phyloP scores from a whole-genome alignment of 1,140 invertebrate species.

The Drosophila aff. region DNA sequence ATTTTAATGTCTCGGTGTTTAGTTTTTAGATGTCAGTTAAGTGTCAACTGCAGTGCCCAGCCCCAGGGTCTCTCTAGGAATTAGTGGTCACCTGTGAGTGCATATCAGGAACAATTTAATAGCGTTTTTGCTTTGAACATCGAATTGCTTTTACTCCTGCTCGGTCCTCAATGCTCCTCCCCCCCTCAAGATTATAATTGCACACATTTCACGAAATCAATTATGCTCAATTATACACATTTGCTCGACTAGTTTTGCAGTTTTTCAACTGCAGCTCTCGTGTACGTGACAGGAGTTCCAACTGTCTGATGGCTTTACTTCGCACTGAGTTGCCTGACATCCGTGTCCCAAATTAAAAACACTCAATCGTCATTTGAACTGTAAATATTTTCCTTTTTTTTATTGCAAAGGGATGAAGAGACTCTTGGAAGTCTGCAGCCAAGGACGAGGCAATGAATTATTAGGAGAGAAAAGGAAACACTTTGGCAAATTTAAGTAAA shows the following conservation, averaged over 20 bases:
- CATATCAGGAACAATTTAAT: slow-evolving; percentile 9
- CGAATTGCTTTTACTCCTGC: slow-evolving; percentile 55
- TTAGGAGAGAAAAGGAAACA: neutral
- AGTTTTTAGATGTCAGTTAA: slow-evolving; percentile 63
- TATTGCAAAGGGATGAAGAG: neutral
- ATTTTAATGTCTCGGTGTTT: slow-evolving; percentile 42
- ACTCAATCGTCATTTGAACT: slow-evolving; percentile 47
- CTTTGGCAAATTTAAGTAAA: neutral
- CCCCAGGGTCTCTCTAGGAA: slow-evolving; percentile 10
- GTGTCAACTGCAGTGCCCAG: slow-evolving; percentile 66
- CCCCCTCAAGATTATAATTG: slow-evolving; percentile 49
- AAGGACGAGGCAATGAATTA: neutral
- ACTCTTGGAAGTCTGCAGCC: no score
- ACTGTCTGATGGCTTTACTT: slow-evolving; percentile 11
- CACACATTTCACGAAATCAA: slow-evolving; percentile 66
- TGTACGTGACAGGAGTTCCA: slow-evolving; percentile 47
- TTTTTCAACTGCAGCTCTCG: slow-evolving; percentile 32
- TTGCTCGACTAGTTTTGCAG: slow-evolving; percentile 30
- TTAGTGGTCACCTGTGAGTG: slow-evolving; percentile 17
- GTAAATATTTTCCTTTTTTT: neutral
- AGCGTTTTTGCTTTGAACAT: slow-evolving; percentile 9
- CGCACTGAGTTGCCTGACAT: neutral
- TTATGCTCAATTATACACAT: slow-evolving; percentile 71
- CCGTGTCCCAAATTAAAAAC: slow-evolving; percentile 35
- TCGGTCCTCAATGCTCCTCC: neutral